Evolutionary conservation across 2,797 vertebrate species (phyloP).

Genomic region (Periophthalmus magnuspinnatus): DNA sequence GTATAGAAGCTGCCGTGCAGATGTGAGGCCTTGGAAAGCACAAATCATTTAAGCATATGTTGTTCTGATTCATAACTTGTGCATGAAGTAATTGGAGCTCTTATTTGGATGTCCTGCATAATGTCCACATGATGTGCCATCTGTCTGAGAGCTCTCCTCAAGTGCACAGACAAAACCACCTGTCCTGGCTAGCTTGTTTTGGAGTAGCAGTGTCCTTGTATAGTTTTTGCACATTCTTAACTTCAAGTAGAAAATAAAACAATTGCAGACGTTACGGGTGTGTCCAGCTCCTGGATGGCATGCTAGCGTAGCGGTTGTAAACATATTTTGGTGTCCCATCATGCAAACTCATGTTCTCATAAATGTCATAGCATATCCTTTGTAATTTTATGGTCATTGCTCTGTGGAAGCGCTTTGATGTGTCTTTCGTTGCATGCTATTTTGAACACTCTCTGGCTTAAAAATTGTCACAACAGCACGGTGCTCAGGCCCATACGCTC

Average conservation of each 20-base stretch:
- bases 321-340: conserved; percentile 3
- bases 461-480: neutral
- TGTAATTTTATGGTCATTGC: conserved; percentile 9
- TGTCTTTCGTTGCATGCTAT: conserved; percentile 12
- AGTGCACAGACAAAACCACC: conserved; percentile 19
- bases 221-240: conserved; percentile 24
- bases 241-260: conserved; percentile 33
- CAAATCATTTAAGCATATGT: conserved; percentile 44
- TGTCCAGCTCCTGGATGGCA: conserved; percentile 5
- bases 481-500: neutral
- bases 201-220: neutral
- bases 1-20: conserved; percentile 43
- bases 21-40: conserved; percentile 50
- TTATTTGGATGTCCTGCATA: conserved; percentile 49
- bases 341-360: conserved; percentile 14
- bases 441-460: neutral
- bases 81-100: conserved; percentile 54
- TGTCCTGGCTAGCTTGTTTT: conserved; percentile 30
- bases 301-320: conserved; percentile 5
- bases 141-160: conserved; percentile 35
- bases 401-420: conserved; percentile 4
- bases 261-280: conserved; percentile 28
- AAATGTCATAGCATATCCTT: neutral
- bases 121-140: conserved; percentile 37
- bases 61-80: conserved; percentile 50